Percentiles rank a stretch among this genome's conserved stretches.
These are phyloP conservation scores for Acanthis flammea DNA, from an alignment of 2,797 vertebrate species.

Conservation along the genomic window DNA sequence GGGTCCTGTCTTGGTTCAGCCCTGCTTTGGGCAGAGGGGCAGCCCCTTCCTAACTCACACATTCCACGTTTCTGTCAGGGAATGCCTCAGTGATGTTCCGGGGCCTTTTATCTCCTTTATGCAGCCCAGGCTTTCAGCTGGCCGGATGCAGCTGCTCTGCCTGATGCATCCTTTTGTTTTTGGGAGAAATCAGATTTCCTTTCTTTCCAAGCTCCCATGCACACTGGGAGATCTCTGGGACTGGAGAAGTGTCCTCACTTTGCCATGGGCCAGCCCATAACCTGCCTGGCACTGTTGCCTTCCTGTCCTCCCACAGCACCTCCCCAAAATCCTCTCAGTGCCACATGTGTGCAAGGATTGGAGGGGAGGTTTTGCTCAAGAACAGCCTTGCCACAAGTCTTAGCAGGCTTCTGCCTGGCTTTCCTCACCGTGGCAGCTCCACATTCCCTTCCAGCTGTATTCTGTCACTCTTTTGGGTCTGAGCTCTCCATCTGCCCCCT, in stretches of 20 bases:
- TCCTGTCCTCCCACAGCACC: not conserved
- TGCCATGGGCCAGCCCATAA: not conserved
- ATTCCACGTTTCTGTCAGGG: not conserved
- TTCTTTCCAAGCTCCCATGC: not conserved
- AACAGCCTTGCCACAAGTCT: not conserved
- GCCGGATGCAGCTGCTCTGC: not conserved
- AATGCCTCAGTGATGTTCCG: not conserved
- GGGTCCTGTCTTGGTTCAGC: not conserved
- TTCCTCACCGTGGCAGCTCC: not conserved
- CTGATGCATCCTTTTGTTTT: not conserved
- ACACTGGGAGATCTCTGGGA: not conserved
- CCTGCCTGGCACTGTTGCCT: fast-evolving
- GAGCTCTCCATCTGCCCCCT: not conserved
- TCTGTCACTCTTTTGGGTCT: not conserved
- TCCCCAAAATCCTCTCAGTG: not conserved
- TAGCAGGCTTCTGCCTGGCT: not conserved
- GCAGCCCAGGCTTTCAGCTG: not conserved
- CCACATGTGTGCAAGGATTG: not conserved
- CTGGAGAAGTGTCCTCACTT: not conserved
- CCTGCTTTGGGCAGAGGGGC: not conserved
- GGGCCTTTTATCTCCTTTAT: not conserved
- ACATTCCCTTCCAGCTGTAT: not conserved
- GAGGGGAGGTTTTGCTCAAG: not conserved
- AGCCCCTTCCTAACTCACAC: not conserved
- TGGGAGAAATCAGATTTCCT: not conserved